A percentile compares a stretch with the other conserved stretches of the same genome.
Conservation (phyloP, 2,797 vertebrate genomes). For the Syngnathus acus region DNA sequence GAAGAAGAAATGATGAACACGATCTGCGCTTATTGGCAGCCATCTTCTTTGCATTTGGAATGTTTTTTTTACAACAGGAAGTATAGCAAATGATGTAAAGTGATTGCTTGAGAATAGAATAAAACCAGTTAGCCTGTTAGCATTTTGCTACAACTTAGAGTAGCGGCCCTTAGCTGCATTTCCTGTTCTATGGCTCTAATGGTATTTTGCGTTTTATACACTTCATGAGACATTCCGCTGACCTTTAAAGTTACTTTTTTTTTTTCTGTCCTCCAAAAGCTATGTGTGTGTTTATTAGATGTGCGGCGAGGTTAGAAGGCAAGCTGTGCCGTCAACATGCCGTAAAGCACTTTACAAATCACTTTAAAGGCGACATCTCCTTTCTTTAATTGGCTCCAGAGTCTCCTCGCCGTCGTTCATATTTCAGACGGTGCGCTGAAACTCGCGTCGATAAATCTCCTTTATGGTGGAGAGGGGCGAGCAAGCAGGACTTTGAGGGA, state of each 20-base stretch:
- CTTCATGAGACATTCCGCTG: not conserved
- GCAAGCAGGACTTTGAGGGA: not conserved
- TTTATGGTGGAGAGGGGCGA: not conserved
- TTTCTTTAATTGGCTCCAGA: constrained; percentile 5
- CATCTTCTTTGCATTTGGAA: not conserved
- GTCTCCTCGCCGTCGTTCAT: constrained; percentile 6
- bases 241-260: constrained; percentile 3
- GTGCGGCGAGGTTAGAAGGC: constrained; percentile 3
- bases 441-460: not conserved
- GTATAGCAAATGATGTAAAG: too few species aligned
- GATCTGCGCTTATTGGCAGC: not conserved
- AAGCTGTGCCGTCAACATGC: constrained; percentile 5
- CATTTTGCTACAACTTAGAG: not conserved
- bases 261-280: constrained; percentile 5
- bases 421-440: not conserved
- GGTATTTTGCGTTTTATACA: not conserved
- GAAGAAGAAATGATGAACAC: not conserved
- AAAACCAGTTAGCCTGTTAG: too few species aligned
- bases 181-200: not conserved
- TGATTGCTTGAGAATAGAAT: too few species aligned
- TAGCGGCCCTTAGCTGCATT: not conserved
- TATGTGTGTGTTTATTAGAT: not conserved
- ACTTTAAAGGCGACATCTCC: constrained; percentile 9
- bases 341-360: constrained; percentile 9
- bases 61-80: too few species aligned